Base-by-base conservation (phyloP, 2,888 invertebrate genomes). In the Eledone cirrhosa region DNA sequence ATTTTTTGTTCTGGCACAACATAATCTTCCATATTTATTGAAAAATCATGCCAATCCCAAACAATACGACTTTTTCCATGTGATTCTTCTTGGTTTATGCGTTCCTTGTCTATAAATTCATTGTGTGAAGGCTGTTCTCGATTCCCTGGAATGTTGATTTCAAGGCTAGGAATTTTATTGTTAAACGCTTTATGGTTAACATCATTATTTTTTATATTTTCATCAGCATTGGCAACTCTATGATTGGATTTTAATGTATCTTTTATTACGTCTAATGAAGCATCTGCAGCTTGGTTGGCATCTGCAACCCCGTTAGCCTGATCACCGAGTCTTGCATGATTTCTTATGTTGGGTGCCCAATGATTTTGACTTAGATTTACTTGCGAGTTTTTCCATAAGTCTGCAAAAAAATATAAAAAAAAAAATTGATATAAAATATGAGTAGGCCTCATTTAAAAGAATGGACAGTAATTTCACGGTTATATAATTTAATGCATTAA, bases 31-130 rank as follows among this genome's bases (percentile, higher is more conserved):
- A 87, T 87, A 67, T 85, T 85, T 31, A 87, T 84, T 24, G 87
- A 84, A 81, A 88, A 88, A 78, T 88, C 88, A 65, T 84, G 85
- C 86, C 87, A 87, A 77, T 88, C 88, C 88, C 88, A 88, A 19
- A 84, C 82, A 24, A 85, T 84, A 41, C 82, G 82, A 53, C 84
- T 78, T 69, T 82, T 84, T n/a, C 84, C 85, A 53, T 82, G 80
- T 3, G 33, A n/a, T 33, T 31, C 33, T 72, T 72, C 72, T n/a
- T 72, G 72, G 8, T 31, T 31, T 14, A 72, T 8, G 48, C 29
- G 47, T 48, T 48, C 76, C 48, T 74, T 47, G 29, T 74, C 74
- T 22, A 41, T 19, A 14, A 74, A 24, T 22, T 76, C 47, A 24
- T 47, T 48, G 48, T 76, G 48, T 14, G 48, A 48, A 22, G 47